Base-by-base conservation (phyloP, 1,140 invertebrate genomes). In the Leucophenga varia region DNA sequence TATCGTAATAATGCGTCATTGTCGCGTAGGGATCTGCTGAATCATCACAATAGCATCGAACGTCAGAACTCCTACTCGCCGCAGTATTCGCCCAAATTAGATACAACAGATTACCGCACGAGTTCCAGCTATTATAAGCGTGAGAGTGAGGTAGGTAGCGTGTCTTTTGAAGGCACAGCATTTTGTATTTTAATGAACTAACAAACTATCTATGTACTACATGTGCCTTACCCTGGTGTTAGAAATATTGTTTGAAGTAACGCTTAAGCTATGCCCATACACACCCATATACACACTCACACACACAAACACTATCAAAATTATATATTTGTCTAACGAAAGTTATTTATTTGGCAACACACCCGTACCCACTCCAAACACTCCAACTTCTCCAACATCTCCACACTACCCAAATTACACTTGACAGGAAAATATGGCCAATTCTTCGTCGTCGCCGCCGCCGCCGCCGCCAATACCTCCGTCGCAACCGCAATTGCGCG, bases 41-140 rank as follows among this genome's bases (percentile, higher is more conserved):
- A 36, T 14, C 46, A 54, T 41, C 43, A 68, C 43, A 56, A 49
- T 22, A 18, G 61, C 13, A 61, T 58, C 0, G 72, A 75, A 53
- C 54, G 64, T 3, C 64, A 64, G 20, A 63, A 52, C 41, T 75
- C 72, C 34, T 75, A 72, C 31, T 74, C 72, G n/a, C 72, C 72
- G 12, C 70, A 72, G 37, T 69, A 65, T 31, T 63, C 72, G 3
- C 59, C 72, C 22, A 72, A 72, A 39, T 43, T 68, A 41, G 71
- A 72, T 44, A 50, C 72, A 4, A 69, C 61, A 9, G 65, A 72
- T 28, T 75, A 74, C 30, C 65, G 67, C 32, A 69, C 50, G 2
- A 63, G 59, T 39, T 72, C 69, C 22, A 68, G 69, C 43, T 74
- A 71, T 49, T 75, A 75, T 49, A 74, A 74, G 35, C 54, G 72